These are phyloP conservation scores for Drosophila nasuta DNA, from an alignment of 1,140 invertebrate genomes.

Conservation along the genomic window DNA sequence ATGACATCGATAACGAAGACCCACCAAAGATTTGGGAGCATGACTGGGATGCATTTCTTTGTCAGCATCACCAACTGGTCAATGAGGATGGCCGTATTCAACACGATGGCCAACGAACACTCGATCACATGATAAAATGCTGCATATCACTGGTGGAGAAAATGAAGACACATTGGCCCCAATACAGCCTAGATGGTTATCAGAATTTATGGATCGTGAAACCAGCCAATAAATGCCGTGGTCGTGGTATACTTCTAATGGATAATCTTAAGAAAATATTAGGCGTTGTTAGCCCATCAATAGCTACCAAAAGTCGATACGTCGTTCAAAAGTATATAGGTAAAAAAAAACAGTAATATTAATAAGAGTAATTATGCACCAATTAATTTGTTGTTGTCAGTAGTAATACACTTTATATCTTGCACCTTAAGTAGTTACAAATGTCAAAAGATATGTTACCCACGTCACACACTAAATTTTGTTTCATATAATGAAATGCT, in stretches of 20 bases:
- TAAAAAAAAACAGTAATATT: slow-evolving; percentile 76
- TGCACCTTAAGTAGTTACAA: no score
- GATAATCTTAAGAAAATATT: slow-evolving; percentile 95
- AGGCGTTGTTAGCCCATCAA: slow-evolving; percentile 88
- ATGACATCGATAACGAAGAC: slow-evolving; percentile 93
- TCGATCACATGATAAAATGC: slow-evolving; percentile 83
- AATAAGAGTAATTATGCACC: no score
- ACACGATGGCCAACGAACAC: slow-evolving; percentile 67
- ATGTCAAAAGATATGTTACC: no score
- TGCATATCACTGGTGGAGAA: slow-evolving; percentile 84
- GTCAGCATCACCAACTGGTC: slow-evolving; percentile 90
- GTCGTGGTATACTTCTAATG: slow-evolving; percentile 94
- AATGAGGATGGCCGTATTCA: slow-evolving; percentile 87
- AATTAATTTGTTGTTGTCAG: no score
- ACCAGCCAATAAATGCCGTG: slow-evolving; percentile 96
- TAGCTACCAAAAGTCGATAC: slow-evolving; percentile 90
- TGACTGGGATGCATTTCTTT: slow-evolving; percentile 94
- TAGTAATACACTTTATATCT: no score
- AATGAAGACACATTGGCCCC: slow-evolving; percentile 90
- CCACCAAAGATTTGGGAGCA: slow-evolving; percentile 90
- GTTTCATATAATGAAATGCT: neutral
- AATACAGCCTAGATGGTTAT: slow-evolving; percentile 92
- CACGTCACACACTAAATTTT: no score
- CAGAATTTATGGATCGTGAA: slow-evolving; percentile 98
- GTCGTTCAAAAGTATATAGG: slow-evolving; percentile 98